Evolutionary conservation across 2,797 vertebrate genomes (phyloP).

Genomic region (Zalophus californianus): DNA sequence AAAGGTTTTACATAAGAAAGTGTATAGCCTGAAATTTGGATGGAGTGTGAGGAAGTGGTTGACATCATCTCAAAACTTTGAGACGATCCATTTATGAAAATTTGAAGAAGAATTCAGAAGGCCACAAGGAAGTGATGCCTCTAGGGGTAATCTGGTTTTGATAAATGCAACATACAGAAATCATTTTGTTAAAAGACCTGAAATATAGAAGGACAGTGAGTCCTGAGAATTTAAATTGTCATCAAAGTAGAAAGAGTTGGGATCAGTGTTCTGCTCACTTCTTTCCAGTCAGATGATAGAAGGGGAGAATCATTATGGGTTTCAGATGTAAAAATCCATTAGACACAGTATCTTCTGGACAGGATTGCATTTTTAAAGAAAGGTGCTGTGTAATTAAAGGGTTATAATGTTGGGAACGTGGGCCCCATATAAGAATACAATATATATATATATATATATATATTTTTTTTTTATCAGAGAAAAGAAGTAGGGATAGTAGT

Average conservation of each 20-base stretch:
- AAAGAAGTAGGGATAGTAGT: neutral
- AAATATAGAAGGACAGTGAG: neutral
- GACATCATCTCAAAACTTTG: neutral
- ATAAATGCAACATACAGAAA: neutral
- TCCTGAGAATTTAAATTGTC: neutral
- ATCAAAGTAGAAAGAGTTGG: neutral
- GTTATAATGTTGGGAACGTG: neutral
- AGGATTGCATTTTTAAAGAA: neutral
- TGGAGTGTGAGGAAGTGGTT: neutral
- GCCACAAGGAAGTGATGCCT: neutral
- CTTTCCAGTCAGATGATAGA: neutral
- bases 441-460: no score
- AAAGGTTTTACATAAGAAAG: neutral
- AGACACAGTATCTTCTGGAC: neutral
- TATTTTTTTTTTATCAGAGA: neutral
- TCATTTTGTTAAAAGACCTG: neutral
- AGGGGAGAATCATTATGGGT: neutral
- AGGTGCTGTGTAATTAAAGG: neutral
- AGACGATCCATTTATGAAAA: neutral
- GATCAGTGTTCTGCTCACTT: neutral
- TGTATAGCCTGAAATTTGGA: neutral
- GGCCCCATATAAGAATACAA: neutral
- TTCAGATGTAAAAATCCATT: neutral
- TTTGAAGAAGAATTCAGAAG: neutral
- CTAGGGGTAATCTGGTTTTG: neutral